Percentiles rank a stretch among this genome's conserved stretches.
phyloP scores from a whole-genome alignment of 2,797 vertebrate genomes.

The Scolopax bukidnonensis region DNA sequence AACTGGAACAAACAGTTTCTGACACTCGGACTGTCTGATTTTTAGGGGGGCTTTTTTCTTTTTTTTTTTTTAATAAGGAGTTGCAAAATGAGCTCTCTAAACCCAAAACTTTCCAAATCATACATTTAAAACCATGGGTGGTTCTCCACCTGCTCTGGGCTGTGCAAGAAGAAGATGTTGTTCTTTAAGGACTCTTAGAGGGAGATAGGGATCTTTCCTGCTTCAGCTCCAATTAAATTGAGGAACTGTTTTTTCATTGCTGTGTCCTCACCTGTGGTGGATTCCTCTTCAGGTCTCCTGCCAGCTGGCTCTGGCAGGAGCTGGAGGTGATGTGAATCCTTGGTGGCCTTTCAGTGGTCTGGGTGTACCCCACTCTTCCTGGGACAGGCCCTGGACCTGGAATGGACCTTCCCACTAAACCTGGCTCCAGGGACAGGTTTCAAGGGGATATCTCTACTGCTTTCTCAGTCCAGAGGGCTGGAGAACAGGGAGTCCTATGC shows the following conservation, averaged over 20 bases:
- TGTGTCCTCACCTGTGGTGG: neutral
- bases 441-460: neutral
- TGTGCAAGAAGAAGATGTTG: neutral
- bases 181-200: neutral
- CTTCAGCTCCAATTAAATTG: neutral
- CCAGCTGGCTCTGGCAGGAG: neutral
- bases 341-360: neutral
- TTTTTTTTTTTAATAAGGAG: neutral
- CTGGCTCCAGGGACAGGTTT: neutral
- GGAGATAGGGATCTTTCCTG: neutral
- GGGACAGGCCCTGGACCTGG: neutral
- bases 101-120: neutral
- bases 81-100: neutral
- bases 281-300: neutral
- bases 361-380: neutral
- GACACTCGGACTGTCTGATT: neutral
- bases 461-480: neutral
- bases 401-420: neutral
- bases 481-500: fast-evolving
- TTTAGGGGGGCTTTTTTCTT: neutral
- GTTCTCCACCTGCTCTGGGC: neutral
- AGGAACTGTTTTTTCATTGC: neutral
- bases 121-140: neutral
- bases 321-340: neutral
- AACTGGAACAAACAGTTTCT: neutral